phyloP scores from a whole-genome alignment of 1,140 invertebrate species.

The Choristoneura fumiferana region DNA sequence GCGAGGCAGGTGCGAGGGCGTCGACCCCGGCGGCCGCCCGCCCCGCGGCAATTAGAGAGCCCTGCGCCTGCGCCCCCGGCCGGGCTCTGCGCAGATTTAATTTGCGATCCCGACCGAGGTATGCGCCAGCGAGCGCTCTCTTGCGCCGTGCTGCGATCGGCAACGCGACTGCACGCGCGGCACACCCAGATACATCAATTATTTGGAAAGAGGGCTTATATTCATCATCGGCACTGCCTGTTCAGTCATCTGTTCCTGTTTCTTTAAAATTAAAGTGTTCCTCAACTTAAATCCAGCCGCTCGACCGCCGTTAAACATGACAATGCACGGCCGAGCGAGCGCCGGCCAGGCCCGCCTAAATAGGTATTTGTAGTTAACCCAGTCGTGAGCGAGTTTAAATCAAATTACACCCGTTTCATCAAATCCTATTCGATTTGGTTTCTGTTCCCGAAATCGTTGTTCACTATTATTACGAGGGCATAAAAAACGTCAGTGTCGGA shows the following conservation, averaged over 20 bases:
- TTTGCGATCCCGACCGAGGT: slow-evolving; percentile 4
- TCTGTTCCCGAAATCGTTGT: slow-evolving; percentile 12
- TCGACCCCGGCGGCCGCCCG: slow-evolving; percentile 9
- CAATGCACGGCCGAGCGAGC: not conserved
- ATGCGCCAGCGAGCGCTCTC: not conserved
- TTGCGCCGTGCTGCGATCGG: too few species aligned
- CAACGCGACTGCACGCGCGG: too few species aligned
- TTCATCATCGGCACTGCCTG: too few species aligned
- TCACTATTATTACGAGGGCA: slow-evolving; percentile 11
- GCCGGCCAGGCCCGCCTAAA: not conserved
- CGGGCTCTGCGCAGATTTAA: not conserved
- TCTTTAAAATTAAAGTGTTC: too few species aligned
- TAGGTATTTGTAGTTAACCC: too few species aligned
- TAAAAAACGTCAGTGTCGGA: slow-evolving; percentile 11
- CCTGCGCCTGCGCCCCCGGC: not conserved
- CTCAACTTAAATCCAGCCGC: too few species aligned
- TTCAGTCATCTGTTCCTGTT: too few species aligned
- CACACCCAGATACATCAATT: too few species aligned
- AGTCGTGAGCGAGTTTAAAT: slow-evolving; percentile 15
- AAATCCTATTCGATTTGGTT: slow-evolving; percentile 16
- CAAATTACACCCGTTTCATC: slow-evolving; percentile 17
- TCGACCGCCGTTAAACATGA: too few species aligned
- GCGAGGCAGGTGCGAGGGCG: slow-evolving; percentile 22
- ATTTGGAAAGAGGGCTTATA: too few species aligned
- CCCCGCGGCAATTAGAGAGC: not conserved